Percentiles rank a stretch among this genome's conserved stretches.
Evolutionary conservation across 2,113 vertebrate genomes (phyloP).

Genomic region (Aegotheles bennettii): DNA sequence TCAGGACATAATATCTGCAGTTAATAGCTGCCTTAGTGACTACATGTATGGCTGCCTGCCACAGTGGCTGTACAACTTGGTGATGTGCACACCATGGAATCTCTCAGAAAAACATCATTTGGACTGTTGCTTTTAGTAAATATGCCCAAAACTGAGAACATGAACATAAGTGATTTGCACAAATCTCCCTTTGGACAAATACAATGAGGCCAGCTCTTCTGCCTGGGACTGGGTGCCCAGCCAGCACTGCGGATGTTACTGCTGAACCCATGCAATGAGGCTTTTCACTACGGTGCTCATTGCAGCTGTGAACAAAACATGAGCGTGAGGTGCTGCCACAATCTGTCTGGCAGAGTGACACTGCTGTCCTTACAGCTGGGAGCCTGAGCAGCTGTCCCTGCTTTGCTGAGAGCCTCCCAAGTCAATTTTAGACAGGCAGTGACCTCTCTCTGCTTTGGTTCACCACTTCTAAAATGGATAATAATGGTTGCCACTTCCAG

Average conservation of each 20-base stretch:
- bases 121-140: not conserved
- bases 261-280: fast-evolving
- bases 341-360: fast-evolving
- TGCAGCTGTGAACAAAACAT: not conserved
- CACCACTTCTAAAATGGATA: not conserved
- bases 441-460: not conserved
- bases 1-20: not conserved
- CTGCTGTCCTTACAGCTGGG: not conserved
- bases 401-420: not conserved
- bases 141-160: not conserved
- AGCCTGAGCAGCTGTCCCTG: not conserved
- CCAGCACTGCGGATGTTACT: not conserved
- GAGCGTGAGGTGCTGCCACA: fast-evolving
- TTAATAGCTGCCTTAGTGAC: not conserved
- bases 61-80: not conserved
- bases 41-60: not conserved
- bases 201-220: not conserved
- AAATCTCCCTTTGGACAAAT: not conserved
- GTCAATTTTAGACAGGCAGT: not conserved
- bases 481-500: not conserved
- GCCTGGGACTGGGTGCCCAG: not conserved
- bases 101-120: not conserved
- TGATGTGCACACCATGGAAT: not conserved
- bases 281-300: not conserved
- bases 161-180: not conserved